Evolutionary conservation across 2,888 invertebrate species (phyloP).

Genomic region (Embidobia sp.): DNA sequence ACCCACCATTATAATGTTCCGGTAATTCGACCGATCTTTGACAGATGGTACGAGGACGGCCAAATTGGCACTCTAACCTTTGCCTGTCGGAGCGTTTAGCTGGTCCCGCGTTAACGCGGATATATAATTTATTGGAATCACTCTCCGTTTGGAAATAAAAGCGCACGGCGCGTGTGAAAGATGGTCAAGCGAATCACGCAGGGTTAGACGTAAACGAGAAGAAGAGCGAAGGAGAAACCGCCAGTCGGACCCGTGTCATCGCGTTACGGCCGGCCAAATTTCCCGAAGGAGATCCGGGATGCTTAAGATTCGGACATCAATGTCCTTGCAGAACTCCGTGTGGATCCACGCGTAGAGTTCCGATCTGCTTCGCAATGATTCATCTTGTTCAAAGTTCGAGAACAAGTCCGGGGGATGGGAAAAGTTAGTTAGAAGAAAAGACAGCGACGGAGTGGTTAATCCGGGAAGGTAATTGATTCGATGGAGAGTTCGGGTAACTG

Average conservation of each 20-base stretch:
- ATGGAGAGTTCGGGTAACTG: slow-evolving; percentile 11
- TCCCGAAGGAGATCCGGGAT: slow-evolving; percentile 67
- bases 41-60: slow-evolving; percentile 76
- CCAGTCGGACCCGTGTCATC: slow-evolving; percentile 70
- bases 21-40: slow-evolving; percentile 68
- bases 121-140: slow-evolving; percentile 77
- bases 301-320: slow-evolving; percentile 34
- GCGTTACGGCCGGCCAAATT: slow-evolving; percentile 67
- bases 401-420: slow-evolving; percentile 9
- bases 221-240: slow-evolving; percentile 7
- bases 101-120: slow-evolving; percentile 67
- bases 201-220: slow-evolving; percentile 24
- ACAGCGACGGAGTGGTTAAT: slow-evolving; percentile 18
- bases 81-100: slow-evolving; percentile 57
- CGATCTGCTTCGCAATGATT: slow-evolving; percentile 43
- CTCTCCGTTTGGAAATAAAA: slow-evolving; percentile 53
- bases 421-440: slow-evolving; percentile 31
- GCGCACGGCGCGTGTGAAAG: slow-evolving; percentile 69
- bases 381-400: slow-evolving; percentile 38
- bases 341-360: slow-evolving; percentile 7
- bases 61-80: slow-evolving; percentile 76
- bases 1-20: slow-evolving; percentile 60
- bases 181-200: slow-evolving; percentile 72
- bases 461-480: slow-evolving; percentile 33
- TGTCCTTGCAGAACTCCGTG: slow-evolving; percentile 2